Evolutionary conservation across 2,888 invertebrate species (phyloP), one percentile per base, ranked within the genome.

Genomic region (Podotricha telesiphe): DNA sequence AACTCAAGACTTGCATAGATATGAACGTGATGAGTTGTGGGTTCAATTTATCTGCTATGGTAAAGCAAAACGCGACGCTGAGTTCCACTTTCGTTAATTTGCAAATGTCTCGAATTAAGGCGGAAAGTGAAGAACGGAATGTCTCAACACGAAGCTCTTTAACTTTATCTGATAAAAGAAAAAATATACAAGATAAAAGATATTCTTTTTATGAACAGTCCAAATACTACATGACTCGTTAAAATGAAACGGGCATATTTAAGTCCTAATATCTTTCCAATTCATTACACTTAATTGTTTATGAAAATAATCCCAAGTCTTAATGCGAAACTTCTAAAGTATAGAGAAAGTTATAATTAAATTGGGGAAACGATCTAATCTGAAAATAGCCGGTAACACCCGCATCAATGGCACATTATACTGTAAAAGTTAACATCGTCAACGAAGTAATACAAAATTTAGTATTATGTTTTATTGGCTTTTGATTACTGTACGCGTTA

Each of bases 341-440:
- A 3, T 42, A 42, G 19, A 15, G 20, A 28, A 61, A 61, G 61
- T 61, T 28, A 53, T 37, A 19, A 47, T 45, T 55, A 22, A 37
- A 56, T 17, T 50, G 15, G 17, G 34, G 10, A 28, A 58, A 56
- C 19, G 48, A 58, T 58, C 42, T 42, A 58, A 42, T 58, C 42
- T 58, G n/a, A 58, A 58, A 42, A 58, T 42, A 58, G n/a, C 58
- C 58, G 58, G 13, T 61, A 34, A 47, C 47, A 13, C 61, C 61
- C 61, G 19, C 61, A 19, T 61, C 22, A 6, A 47, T 28, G 47
- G 5, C 45, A 61, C n/a, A 17, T 28, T 47, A 22, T 47, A 34
- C 17, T 58, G 58, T 28, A 45, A 47, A 58, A 28, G 17, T 45
- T 10, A 2, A 59, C 15, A 20, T 50, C 2, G 17, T 17, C 42